Conservation (phyloP, 2,113 vertebrate genomes). For the Tylochromis polylepis region DNA sequence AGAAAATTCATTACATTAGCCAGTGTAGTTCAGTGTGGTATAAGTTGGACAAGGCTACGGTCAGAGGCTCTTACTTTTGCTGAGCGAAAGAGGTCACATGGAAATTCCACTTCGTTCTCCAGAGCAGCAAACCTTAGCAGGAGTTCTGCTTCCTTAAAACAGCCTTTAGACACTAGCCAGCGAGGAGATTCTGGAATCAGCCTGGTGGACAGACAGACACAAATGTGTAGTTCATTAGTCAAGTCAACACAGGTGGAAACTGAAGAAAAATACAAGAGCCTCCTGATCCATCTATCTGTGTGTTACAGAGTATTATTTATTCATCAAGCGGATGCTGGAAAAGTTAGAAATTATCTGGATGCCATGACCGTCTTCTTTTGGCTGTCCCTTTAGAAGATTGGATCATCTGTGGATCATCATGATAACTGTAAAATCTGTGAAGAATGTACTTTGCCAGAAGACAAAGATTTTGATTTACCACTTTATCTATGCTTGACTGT, state of each 20-base stretch:
- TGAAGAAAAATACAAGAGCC: background rate
- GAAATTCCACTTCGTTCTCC: conserved; percentile 40
- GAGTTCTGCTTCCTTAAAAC: conserved; percentile 16
- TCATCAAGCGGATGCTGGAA: background rate
- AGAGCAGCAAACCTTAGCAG: conserved; percentile 34
- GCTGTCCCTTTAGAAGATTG: background rate
- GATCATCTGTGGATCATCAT: background rate
- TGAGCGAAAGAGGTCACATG: conserved; percentile 12
- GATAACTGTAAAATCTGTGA: background rate
- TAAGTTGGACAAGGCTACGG: background rate
- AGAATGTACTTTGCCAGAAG: background rate
- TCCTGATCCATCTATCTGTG: background rate
- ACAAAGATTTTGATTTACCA: background rate
- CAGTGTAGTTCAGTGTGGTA: background rate
- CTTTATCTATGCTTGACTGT: background rate
- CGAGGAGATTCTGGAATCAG: conserved; percentile 49
- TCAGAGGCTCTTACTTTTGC: background rate
- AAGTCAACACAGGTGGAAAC: background rate
- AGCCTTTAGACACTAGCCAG: conserved; percentile 41
- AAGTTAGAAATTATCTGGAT: background rate
- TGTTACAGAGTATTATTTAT: background rate
- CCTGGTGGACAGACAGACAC: background rate
- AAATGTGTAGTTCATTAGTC: background rate
- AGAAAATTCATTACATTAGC: background rate
- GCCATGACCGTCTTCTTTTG: background rate